A percentile compares a stretch with the other conserved stretches of the same genome.
Evolutionary conservation across 2,888 invertebrate species (phyloP).

Genomic region (Subacronicta megacephala): DNA sequence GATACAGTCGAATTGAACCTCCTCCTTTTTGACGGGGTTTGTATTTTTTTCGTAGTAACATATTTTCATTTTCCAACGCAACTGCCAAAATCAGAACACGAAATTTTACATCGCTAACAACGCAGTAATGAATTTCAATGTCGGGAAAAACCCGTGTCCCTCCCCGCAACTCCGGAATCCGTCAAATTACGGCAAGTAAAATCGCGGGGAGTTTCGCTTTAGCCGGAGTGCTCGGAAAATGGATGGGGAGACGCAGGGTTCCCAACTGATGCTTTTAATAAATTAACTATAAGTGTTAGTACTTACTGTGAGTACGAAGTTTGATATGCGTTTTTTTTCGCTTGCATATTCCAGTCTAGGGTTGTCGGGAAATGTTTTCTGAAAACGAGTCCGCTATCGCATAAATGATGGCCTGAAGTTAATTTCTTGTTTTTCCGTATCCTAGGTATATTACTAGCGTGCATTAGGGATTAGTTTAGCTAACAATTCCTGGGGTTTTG

Average conservation of each 20-base stretch:
- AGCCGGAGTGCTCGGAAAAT: slow-evolving; percentile 47
- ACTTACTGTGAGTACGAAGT: not conserved
- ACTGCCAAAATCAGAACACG: slow-evolving; percentile 10
- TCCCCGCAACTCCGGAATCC: slow-evolving; percentile 40
- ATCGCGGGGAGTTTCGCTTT: slow-evolving; percentile 52
- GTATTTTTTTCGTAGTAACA: not conserved
- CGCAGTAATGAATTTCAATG: slow-evolving; percentile 19
- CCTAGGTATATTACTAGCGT: no score
- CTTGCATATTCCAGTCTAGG: no score
- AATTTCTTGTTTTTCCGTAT: no score
- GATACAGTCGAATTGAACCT: not conserved
- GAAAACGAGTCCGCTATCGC: no score
- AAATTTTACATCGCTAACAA: slow-evolving; percentile 26
- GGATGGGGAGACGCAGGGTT: slow-evolving; percentile 41
- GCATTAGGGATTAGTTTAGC: no score
- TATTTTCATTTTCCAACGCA: slow-evolving; percentile 3
- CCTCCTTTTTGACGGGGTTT: no score
- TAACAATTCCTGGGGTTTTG: no score
- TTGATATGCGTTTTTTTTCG: slow-evolving; percentile 3
- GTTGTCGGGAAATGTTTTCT: no score
- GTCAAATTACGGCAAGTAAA: slow-evolving; percentile 63
- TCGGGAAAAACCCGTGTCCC: slow-evolving; percentile 11
- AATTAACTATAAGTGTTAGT: slow-evolving; percentile 40
- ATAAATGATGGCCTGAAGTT: no score
- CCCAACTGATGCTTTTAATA: slow-evolving; percentile 41